A percentile compares a stretch with the other conserved stretches of the same genome.
Evolutionary conservation across 2,888 invertebrate genomes (phyloP).

Genomic region (Maniola hyperantus): DNA sequence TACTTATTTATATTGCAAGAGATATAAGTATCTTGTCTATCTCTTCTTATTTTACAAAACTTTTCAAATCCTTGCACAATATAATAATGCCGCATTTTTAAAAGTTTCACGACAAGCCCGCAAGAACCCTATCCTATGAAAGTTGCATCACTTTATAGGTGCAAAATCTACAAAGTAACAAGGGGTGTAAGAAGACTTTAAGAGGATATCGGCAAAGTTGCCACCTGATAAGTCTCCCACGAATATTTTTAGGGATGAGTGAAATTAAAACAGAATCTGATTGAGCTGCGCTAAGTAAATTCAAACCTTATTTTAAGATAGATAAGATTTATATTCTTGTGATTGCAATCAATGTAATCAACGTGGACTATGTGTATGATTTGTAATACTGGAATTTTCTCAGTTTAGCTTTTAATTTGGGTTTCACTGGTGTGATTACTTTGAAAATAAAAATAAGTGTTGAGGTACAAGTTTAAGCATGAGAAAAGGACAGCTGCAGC

Average conservation of each 20-base stretch:
- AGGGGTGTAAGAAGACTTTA: slow-evolving; percentile 39
- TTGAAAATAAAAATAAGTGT: neutral
- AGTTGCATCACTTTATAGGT: slow-evolving; percentile 55
- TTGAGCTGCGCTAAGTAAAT: slow-evolving; percentile 13
- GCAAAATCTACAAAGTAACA: slow-evolving; percentile 58
- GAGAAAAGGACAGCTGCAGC: too few species aligned
- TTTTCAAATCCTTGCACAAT: slow-evolving; percentile 4
- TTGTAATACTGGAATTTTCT: slow-evolving; percentile 29
- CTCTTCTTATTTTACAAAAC: neutral
- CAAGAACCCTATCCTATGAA: slow-evolving; percentile 43
- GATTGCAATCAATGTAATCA: slow-evolving; percentile 13
- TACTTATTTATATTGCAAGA: too few species aligned
- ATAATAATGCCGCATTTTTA: neutral
- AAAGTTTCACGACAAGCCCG: neutral
- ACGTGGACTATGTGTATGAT: slow-evolving; percentile 22
- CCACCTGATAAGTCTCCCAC: slow-evolving; percentile 47
- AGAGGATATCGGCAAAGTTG: slow-evolving; percentile 39
- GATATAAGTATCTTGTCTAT: too few species aligned
- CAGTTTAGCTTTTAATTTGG: slow-evolving; percentile 22
- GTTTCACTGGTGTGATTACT: slow-evolving; percentile 11
- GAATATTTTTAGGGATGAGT: slow-evolving; percentile 42
- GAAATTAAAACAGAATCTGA: slow-evolving; percentile 39
- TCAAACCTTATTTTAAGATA: neutral
- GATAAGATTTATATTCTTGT: neutral
- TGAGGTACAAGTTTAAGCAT: too few species aligned